Evolutionary conservation across 2,888 invertebrate species (phyloP).

Genomic region (Nysson spinosus): DNA sequence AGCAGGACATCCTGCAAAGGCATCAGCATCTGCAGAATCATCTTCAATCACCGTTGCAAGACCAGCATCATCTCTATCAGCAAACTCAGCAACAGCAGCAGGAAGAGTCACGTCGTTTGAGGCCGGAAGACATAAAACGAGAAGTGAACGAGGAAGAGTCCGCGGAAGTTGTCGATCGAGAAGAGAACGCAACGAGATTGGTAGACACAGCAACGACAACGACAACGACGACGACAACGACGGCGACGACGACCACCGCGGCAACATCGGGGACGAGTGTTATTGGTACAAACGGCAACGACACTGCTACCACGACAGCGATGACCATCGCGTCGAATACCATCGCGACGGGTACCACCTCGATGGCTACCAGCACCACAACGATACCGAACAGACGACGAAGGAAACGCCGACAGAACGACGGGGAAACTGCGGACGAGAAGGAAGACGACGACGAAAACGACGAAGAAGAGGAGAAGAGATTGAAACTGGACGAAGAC

Average conservation of each 20-base stretch:
- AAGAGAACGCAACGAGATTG: too few species aligned
- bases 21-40: constrained; percentile 55
- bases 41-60: constrained; percentile 55
- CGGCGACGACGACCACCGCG: constrained; percentile 11
- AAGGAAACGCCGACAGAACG: constrained; percentile 57
- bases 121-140: constrained; percentile 79
- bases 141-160: constrained; percentile 75
- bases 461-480: constrained; percentile 77
- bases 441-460: constrained; percentile 65
- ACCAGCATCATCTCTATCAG: constrained; percentile 56
- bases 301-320: constrained; percentile 34
- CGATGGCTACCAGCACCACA: constrained; percentile 54
- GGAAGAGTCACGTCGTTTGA: constrained; percentile 64
- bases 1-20: constrained; percentile 64
- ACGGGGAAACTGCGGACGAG: constrained; percentile 54
- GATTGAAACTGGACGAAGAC: constrained; percentile 68
- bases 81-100: constrained; percentile 55
- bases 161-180: constrained; percentile 41
- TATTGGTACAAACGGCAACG: constrained; percentile 12
- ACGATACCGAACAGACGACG: constrained; percentile 58
- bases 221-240: constrained; percentile 16
- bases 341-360: constrained; percentile 32
- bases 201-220: constrained; percentile 31
- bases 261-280: constrained; percentile 6
- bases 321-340: constrained; percentile 44